Conservation (phyloP, 2,797 vertebrate genomes). For the Furcifer pardalis region DNA sequence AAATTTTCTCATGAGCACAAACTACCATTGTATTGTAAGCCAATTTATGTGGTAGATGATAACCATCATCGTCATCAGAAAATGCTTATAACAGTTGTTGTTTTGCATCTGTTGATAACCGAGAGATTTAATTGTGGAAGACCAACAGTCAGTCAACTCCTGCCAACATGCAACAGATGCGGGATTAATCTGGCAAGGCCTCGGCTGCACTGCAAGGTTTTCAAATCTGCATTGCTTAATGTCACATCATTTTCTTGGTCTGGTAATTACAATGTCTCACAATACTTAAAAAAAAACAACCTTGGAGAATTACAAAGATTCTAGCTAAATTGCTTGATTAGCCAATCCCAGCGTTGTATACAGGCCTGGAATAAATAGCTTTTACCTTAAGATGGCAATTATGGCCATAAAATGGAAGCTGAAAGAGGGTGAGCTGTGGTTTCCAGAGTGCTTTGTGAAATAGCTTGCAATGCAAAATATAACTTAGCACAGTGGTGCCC, state of each 20-base stretch:
- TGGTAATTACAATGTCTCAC: slow-evolving; percentile 44
- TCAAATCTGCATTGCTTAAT: slow-evolving; percentile 42
- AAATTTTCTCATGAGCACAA: no score
- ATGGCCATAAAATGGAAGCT: slow-evolving; percentile 22
- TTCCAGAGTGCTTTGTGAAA: slow-evolving; percentile 37
- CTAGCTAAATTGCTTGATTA: slow-evolving; percentile 46
- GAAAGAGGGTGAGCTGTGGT: background rate
- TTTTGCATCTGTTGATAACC: background rate
- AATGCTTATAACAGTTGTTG: no score
- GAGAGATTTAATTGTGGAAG: slow-evolving; percentile 26
- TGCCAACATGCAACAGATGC: slow-evolving; percentile 36
- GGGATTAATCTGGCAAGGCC: slow-evolving; percentile 35
- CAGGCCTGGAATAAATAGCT: slow-evolving; percentile 51
- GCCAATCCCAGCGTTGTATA: slow-evolving; percentile 28
- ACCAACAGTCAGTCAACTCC: slow-evolving; percentile 14
- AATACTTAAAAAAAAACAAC: slow-evolving; percentile 58
- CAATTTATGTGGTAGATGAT: no score
- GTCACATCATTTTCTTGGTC: slow-evolving; percentile 50
- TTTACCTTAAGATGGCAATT: slow-evolving; percentile 50
- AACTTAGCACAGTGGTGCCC: no score
- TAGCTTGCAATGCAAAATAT: background rate
- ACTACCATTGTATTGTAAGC: no score
- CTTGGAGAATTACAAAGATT: slow-evolving; percentile 50
- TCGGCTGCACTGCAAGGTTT: slow-evolving; percentile 16
- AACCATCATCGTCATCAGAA: no score